Evolutionary conservation across 1,140 invertebrate species (phyloP).

Genomic region (Meloidogyne exigua): DNA sequence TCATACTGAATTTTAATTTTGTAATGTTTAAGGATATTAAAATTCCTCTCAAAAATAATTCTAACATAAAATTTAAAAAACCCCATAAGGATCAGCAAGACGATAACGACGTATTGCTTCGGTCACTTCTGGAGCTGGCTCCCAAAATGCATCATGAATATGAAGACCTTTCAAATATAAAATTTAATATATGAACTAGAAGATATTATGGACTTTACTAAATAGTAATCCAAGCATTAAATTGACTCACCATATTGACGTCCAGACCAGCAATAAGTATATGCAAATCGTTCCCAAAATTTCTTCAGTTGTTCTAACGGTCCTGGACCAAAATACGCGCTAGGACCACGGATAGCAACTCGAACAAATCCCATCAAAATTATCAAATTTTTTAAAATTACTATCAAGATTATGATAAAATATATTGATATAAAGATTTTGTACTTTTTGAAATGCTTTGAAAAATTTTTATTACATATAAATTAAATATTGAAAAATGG

Average conservation of each 20-base stretch:
- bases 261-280: constrained; percentile 55
- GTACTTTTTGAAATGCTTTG: background rate
- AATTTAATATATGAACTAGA: background rate
- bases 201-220: no score
- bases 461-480: no score
- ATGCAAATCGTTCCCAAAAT: constrained; percentile 29
- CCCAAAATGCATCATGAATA: constrained; percentile 58
- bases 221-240: no score
- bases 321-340: background rate
- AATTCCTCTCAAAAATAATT: background rate
- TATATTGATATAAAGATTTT: no score
- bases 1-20: constrained; percentile 17
- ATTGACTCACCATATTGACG: constrained; percentile 40
- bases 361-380: background rate
- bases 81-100: constrained; percentile 50
- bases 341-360: background rate
- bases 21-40: background rate
- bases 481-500: no score
- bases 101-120: constrained; percentile 61
- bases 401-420: no score
- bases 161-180: constrained; percentile 46
- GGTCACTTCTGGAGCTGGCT: constrained; percentile 61
- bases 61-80: background rate
- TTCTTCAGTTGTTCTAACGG: background rate
- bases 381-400: constrained; percentile 11